Evolutionary conservation across 2,888 invertebrate species (phyloP).

Genomic region (Tryphoninae sp.): DNA sequence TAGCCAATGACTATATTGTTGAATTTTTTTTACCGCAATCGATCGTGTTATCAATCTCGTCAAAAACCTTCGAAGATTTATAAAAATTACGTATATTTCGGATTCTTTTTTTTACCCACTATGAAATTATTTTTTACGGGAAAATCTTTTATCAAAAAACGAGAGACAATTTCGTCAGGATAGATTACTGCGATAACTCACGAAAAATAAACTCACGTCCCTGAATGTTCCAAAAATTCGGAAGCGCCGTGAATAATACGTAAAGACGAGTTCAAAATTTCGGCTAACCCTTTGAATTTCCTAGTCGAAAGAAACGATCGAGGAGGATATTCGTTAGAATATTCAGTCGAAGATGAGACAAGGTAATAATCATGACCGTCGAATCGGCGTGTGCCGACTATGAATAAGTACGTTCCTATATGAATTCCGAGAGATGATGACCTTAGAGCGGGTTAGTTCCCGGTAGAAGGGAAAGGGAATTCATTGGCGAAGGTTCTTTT

Average conservation of each 20-base stretch:
- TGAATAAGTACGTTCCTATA: constrained; percentile 54
- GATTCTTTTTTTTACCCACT: not conserved
- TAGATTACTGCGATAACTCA: too few relatives aligned
- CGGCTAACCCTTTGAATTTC: not conserved
- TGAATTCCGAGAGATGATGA: constrained; percentile 53
- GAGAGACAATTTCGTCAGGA: too few relatives aligned
- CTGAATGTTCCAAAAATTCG: too few relatives aligned
- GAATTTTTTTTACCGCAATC: too few relatives aligned
- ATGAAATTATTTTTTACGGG: not conserved
- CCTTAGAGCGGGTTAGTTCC: constrained; percentile 60
- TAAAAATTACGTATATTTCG: too few relatives aligned
- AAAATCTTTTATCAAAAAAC: not conserved
- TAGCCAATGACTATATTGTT: too few relatives aligned
- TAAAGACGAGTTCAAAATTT: not conserved
- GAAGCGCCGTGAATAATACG: not conserved
- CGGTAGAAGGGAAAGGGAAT: constrained; percentile 63
- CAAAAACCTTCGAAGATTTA: too few relatives aligned
- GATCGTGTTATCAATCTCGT: too few relatives aligned
- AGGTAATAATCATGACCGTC: constrained; percentile 23
- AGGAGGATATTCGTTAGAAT: constrained; percentile 3
- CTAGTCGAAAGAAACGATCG: not conserved
- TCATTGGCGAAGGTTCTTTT: constrained; percentile 44
- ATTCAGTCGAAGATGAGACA: constrained; percentile 14
- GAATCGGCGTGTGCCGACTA: constrained; percentile 34
- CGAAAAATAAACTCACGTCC: too few relatives aligned